Conservation (phyloP, 2,888 invertebrate species). For the Digitonthophagus gazella region DNA sequence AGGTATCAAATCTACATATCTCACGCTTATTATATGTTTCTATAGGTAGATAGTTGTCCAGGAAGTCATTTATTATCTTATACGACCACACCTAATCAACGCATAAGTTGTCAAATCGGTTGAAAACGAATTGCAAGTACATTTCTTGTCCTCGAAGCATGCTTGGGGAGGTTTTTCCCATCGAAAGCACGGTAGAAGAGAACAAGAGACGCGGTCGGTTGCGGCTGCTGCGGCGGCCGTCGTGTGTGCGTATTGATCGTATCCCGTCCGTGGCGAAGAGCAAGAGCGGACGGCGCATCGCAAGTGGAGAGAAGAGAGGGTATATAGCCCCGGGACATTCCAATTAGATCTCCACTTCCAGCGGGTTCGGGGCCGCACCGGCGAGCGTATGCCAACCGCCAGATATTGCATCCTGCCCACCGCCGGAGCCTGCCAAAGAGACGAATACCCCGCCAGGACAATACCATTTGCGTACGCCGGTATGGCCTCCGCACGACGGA, state of each 20-base stretch:
- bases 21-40: too few species aligned
- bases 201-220: neutral
- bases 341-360: conserved; percentile 30
- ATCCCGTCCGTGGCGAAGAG: conserved; percentile 8
- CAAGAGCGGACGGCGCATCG: neutral
- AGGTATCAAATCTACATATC: too few species aligned
- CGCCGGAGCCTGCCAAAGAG: neutral
- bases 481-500: neutral
- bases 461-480: neutral
- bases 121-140: conserved; percentile 1
- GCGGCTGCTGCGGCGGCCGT: neutral
- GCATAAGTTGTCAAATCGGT: neutral
- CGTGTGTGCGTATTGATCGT: conserved; percentile 14
- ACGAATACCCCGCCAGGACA: neutral
- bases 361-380: conserved; percentile 24
- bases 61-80: neutral
- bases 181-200: neutral
- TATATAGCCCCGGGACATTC: conserved; percentile 24
- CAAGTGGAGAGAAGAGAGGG: conserved; percentile 12
- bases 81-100: neutral
- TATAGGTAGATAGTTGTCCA: too few species aligned
- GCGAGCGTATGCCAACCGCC: conserved; percentile 28
- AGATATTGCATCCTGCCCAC: conserved; percentile 27
- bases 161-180: neutral
- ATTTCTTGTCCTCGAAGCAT: neutral